Conservation (phyloP, 2,888 invertebrate species). For the Acrocera orbiculus region DNA sequence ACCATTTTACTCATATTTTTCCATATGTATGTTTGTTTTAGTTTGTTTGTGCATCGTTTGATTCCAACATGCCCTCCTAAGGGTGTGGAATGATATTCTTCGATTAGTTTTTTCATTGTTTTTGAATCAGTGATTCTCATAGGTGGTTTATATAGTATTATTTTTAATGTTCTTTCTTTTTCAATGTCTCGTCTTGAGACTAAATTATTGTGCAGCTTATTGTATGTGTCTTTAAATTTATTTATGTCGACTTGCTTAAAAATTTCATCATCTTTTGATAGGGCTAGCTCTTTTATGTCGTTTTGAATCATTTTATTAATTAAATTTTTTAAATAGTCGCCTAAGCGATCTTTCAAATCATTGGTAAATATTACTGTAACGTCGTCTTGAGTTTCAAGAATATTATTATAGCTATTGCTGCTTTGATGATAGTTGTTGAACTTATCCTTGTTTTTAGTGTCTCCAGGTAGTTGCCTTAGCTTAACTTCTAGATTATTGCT, state of each 20-base stretch:
- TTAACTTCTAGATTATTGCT: too few relatives aligned
- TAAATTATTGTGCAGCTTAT: not conserved
- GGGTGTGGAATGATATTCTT: constrained; percentile 2
- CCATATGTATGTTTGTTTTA: constrained; percentile 7
- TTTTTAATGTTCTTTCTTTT: not conserved
- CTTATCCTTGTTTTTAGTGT: too few relatives aligned
- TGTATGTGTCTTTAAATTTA: not conserved
- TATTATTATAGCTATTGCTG: too few relatives aligned
- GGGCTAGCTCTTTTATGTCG: not conserved
- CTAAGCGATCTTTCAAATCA: too few relatives aligned
- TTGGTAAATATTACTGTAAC: too few relatives aligned
- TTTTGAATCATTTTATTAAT: too few relatives aligned
- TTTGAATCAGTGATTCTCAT: not conserved
- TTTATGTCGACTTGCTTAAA: not conserved
- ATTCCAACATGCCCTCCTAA: constrained; percentile 6
- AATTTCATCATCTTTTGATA: not conserved
- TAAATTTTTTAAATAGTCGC: too few relatives aligned
- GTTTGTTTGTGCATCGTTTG: constrained; percentile 2
- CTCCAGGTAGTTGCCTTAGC: too few relatives aligned
- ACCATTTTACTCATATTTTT: constrained; percentile 9
- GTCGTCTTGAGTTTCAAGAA: too few relatives aligned
- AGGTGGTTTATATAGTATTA: not conserved
- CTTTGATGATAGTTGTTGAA: too few relatives aligned
- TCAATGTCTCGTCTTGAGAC: too few relatives aligned
- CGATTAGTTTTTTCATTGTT: constrained; percentile 4